Percentiles rank a stretch among this genome's conserved stretches.
Evolutionary conservation across 2,113 vertebrate genomes (phyloP).

Genomic region (Sylvia atricapilla): DNA sequence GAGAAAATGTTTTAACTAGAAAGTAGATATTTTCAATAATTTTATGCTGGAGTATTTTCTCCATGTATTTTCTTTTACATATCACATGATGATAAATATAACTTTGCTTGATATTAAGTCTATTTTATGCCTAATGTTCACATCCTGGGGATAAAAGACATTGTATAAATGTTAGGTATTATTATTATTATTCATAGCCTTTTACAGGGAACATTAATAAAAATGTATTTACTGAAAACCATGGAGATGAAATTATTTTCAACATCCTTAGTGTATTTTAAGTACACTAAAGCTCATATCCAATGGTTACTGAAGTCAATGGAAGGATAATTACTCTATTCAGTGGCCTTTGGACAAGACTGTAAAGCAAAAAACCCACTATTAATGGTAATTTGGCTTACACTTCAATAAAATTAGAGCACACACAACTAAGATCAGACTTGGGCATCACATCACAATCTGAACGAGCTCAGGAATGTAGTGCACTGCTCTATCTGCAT

Average conservation of each 20-base stretch:
- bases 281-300: neutral
- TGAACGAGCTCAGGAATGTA: neutral
- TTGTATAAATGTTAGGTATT: neutral
- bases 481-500: neutral
- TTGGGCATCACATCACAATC: neutral
- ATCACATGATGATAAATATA: neutral
- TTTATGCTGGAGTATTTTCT: neutral
- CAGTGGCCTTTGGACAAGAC: neutral
- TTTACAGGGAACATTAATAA: neutral
- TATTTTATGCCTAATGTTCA: neutral
- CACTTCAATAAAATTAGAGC: neutral
- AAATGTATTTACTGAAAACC: slow-evolving; percentile 1
- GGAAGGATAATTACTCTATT: slow-evolving; percentile 8
- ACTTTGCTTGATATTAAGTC: neutral
- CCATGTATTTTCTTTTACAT: neutral
- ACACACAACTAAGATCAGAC: neutral
- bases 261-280: neutral
- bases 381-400: neutral
- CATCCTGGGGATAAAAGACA: neutral
- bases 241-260: neutral
- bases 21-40: neutral
- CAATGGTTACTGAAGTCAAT: neutral
- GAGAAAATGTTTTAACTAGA: neutral
- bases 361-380: neutral
- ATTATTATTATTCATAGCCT: neutral